These are phyloP conservation scores for Cisticola juncidis DNA, from an alignment of 2,113 vertebrate genomes.

Conservation along the genomic window DNA sequence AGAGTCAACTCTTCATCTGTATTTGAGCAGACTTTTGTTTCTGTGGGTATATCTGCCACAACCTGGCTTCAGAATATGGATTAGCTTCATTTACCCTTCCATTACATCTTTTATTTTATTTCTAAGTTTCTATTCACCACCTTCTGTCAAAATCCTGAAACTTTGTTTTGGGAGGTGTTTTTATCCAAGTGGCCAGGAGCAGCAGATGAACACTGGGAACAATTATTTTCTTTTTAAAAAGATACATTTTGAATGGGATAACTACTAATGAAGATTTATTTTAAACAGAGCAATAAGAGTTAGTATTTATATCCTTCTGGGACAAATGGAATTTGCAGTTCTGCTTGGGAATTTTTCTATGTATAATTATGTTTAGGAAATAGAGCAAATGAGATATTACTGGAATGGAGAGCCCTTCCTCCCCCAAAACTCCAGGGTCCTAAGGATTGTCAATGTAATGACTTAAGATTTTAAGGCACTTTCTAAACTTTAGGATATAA, in stretches of 20 bases:
- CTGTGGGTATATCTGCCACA: background rate
- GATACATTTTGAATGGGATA: background rate
- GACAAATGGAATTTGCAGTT: background rate
- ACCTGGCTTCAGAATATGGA: background rate
- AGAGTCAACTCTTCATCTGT: background rate
- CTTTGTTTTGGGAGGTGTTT: background rate
- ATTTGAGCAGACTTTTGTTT: background rate
- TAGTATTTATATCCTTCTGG: background rate
- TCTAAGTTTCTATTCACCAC: background rate
- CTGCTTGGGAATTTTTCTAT: background rate
- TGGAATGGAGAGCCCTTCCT: background rate
- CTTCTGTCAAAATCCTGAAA: background rate
- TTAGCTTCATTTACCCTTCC: background rate
- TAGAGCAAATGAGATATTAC: background rate
- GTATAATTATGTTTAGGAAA: background rate
- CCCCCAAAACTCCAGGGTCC: background rate
- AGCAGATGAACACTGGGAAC: background rate
- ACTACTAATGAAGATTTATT: background rate
- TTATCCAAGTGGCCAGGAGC: background rate
- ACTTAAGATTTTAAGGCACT: background rate
- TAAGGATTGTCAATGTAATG: background rate
- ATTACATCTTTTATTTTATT: background rate
- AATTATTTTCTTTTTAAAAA: background rate
- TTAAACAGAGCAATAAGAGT: background rate
- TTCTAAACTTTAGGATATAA: background rate